These are phyloP conservation scores for Trachymyrmex septentrionalis DNA, from an alignment of 1,140 invertebrate species.

Conservation along the genomic window DNA sequence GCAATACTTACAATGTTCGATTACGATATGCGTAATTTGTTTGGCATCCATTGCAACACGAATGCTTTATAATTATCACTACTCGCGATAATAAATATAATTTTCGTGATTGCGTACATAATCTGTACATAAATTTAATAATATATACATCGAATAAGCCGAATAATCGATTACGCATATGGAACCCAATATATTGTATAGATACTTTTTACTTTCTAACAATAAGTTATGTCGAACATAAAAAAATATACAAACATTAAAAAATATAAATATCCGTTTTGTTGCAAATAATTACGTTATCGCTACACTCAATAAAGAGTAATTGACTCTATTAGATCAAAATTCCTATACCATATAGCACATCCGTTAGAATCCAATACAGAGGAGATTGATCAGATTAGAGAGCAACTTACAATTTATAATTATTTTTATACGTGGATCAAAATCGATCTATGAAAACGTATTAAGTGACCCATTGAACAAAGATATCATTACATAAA, in stretches of 20 bases:
- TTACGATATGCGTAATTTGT: not conserved
- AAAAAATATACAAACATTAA: not conserved
- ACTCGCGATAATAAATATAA: not conserved
- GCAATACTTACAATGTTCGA: conserved; percentile 2
- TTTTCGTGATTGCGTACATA: not conserved
- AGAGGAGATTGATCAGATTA: too few species aligned
- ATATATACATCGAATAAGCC: not conserved
- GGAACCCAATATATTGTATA: not conserved
- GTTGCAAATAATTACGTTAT: not conserved
- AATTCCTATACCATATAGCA: not conserved
- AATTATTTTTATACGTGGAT: too few species aligned
- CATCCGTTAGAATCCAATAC: not conserved
- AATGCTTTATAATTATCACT: conserved; percentile 27
- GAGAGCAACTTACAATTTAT: too few species aligned
- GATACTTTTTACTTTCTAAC: not conserved
- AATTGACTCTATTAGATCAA: not conserved
- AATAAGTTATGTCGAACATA: not conserved
- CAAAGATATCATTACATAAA: too few species aligned
- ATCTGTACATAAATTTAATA: conserved; percentile 14
- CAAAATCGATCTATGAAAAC: too few species aligned
- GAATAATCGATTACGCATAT: not conserved
- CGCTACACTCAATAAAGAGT: not conserved
- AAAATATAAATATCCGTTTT: not conserved
- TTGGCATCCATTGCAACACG: not conserved
- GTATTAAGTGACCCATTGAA: too few species aligned